phyloP scores from a whole-genome alignment of 2,113 vertebrate genomes.

The Protobothrops flavoviridis region DNA sequence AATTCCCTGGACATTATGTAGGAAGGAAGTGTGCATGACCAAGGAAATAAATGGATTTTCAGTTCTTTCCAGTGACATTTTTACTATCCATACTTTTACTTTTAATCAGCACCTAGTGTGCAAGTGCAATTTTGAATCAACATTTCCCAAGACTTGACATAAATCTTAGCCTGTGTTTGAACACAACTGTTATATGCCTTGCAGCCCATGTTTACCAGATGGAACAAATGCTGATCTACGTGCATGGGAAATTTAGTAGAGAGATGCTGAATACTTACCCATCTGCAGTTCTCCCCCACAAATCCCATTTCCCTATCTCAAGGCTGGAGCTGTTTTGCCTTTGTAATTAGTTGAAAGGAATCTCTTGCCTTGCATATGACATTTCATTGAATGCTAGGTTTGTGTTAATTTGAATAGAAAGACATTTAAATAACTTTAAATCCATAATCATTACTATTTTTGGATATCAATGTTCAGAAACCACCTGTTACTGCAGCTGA shows the following conservation, averaged over 20 bases:
- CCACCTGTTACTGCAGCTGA: background rate
- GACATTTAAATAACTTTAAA: background rate
- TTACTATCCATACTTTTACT: background rate
- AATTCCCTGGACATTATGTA: background rate
- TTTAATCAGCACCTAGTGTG: background rate
- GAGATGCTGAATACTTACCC: background rate
- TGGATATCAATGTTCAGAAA: background rate
- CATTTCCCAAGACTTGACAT: background rate
- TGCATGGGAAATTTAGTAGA: background rate
- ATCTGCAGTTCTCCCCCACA: background rate
- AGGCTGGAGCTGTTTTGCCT: background rate
- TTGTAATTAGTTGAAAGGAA: background rate
- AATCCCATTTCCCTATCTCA: background rate
- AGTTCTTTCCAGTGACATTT: background rate
- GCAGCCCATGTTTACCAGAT: background rate
- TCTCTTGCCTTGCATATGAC: background rate
- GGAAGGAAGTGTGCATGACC: background rate
- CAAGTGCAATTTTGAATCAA: background rate
- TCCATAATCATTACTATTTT: background rate
- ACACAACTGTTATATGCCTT: background rate
- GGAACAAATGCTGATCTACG: background rate
- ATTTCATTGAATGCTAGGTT: background rate
- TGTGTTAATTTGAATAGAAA: background rate
- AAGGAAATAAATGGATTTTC: background rate
- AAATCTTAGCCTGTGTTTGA: background rate